phyloP scores from a whole-genome alignment of 2,113 vertebrate species.

The human region GRCh38 chr1:179021501-179022000 shows the following conservation, averaged over 20 bases:
- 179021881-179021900: background rate
- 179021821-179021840: background rate
- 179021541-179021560: background rate
- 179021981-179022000: background rate
- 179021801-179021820: background rate
- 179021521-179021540: background rate
- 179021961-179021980: background rate
- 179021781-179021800: background rate
- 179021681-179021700: slow-evolving; percentile 3
- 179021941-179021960: background rate
- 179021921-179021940: background rate
- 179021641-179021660: background rate
- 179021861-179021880: background rate
- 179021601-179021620: background rate
- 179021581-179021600: background rate
- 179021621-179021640: background rate
- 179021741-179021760: slow-evolving; percentile 17
- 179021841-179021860: background rate
- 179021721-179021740: slow-evolving; percentile 21
- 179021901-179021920: background rate
- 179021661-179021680: background rate
- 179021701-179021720: background rate
- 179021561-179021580: background rate
- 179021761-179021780: background rate
- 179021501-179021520: background rate